phyloP scores from a whole-genome alignment of 2,888 invertebrate genomes.

The Nineta flava region DNA sequence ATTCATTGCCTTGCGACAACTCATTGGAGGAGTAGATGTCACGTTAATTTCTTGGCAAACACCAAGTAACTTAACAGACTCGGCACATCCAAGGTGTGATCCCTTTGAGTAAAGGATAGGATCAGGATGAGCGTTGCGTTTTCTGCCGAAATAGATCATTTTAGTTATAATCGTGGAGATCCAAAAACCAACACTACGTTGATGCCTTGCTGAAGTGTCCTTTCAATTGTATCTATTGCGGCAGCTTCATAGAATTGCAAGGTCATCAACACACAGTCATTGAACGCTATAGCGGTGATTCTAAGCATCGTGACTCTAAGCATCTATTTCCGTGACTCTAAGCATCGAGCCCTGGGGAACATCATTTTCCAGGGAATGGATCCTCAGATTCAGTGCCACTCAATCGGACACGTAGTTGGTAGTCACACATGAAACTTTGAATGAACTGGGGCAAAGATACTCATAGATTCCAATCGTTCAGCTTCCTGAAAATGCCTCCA shows the following conservation, averaged over 20 bases:
- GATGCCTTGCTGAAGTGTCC: not conserved
- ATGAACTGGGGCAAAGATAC: not conserved
- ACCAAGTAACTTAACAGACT: too few relatives aligned
- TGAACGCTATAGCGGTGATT: not conserved
- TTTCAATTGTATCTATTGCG: not conserved
- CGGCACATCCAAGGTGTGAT: too few relatives aligned
- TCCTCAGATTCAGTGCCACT: not conserved
- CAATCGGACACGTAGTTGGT: not conserved
- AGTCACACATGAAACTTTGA: not conserved
- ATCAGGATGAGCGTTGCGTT: too few relatives aligned
- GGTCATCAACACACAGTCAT: not conserved
- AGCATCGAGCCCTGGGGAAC: not conserved
- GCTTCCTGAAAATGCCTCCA: not conserved
- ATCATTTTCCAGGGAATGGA: not conserved
- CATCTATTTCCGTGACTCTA: not conserved
- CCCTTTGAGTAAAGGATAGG: too few relatives aligned
- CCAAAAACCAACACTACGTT: not conserved
- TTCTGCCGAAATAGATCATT: too few relatives aligned
- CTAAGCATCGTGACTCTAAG: not conserved
- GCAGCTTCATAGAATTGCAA: not conserved
- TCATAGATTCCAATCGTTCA: not conserved
- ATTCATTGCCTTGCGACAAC: too few relatives aligned
- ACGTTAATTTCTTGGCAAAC: too few relatives aligned
- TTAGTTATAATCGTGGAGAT: too few relatives aligned
- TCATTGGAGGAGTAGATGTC: too few relatives aligned